These are phyloP conservation scores for Aplysina aerophoba DNA, from an alignment of 37 sponge, comb jelly and placozoan species.

Conservation along the genomic window DNA sequence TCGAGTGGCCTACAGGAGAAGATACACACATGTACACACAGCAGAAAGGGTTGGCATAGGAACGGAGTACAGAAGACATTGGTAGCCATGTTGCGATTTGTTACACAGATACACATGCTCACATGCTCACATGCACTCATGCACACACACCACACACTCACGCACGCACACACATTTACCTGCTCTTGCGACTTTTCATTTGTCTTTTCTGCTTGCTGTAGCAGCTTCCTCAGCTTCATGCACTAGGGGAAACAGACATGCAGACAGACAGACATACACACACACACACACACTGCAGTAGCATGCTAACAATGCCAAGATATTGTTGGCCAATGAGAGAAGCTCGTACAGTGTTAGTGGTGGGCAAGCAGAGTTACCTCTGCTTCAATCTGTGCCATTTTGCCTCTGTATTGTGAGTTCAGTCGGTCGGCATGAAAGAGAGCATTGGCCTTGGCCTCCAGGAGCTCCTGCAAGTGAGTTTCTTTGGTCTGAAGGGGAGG, in stretches of 20 bases:
- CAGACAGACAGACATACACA: not conserved
- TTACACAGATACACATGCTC: too few relatives aligned
- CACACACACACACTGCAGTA: not conserved
- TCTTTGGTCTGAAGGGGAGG: constrained; percentile 46
- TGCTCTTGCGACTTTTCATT: constrained; percentile 44
- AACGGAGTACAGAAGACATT: not conserved
- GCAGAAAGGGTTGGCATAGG: too few relatives aligned
- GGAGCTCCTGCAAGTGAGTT: constrained; percentile 63
- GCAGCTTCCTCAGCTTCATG: constrained; percentile 2
- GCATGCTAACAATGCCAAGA: too few relatives aligned
- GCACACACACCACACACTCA: too few relatives aligned
- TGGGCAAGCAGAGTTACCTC: constrained; percentile 32
- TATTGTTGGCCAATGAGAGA: too few relatives aligned
- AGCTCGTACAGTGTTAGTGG: not conserved
- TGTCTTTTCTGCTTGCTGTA: constrained; percentile 57
- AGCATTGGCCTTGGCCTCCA: constrained; percentile 72
- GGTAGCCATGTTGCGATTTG: too few relatives aligned
- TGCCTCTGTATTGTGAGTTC: constrained; percentile 55
- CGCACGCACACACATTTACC: constrained; percentile 13
- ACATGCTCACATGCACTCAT: too few relatives aligned
- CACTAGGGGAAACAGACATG: not conserved
- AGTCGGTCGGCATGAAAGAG: constrained; percentile 69
- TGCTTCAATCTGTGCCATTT: constrained; percentile 46
- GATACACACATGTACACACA: not conserved
- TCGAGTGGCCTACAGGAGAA: too few relatives aligned